Evolutionary conservation across 2,113 vertebrate species (phyloP), one percentile per base, ranked within the genome.

Genomic region (Hassar affinis): DNA sequence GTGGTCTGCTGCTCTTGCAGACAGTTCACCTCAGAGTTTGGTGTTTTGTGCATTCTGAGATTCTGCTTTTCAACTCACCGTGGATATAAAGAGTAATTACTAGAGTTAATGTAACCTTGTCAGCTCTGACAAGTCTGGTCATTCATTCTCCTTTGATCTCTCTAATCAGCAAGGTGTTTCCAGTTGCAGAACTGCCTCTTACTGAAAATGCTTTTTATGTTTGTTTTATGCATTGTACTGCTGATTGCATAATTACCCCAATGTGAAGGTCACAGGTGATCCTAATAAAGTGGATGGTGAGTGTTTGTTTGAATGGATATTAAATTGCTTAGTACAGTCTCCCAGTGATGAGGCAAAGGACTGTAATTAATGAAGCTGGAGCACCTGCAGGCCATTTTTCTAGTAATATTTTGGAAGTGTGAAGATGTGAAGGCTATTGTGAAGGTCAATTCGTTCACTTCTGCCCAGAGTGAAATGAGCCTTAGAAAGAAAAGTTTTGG

Each of bases 401-500:
- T 17, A 20, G 35, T 72, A 52, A 61, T 75, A 18, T 79, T 87
- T 87, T 56, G 18, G n/a, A 81, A 35, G 11, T 30, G 68, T 74
- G 35, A 72, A 78, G 51, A 64, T 72, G 52, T 83, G 61, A 85
- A 85, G 80, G 84, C 85, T 81, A 83, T 62, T 61, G 51, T 76
- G 77, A 87, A 85, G 71, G 84, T 80, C 81, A 81, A 27, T 74
- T 66, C 62, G 78, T 84, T 66, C 69, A 68, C 62, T 80, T 87
- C 51, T 77, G 38, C 49, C 54, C 45, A 54, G 76, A 68, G 68
- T 83, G 84, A 83, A 85, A 61, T 30, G 56, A 75, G 42, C 38
- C 47, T 78, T 75, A 38, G 9, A 18, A 9, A 25, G 56, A 80
- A 82, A 78, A 64, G 57, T 62, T 74, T 81, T 77, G 74, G 69